Evolutionary conservation across 2,113 vertebrate species (phyloP).

Genomic region (Caranx ignobilis): DNA sequence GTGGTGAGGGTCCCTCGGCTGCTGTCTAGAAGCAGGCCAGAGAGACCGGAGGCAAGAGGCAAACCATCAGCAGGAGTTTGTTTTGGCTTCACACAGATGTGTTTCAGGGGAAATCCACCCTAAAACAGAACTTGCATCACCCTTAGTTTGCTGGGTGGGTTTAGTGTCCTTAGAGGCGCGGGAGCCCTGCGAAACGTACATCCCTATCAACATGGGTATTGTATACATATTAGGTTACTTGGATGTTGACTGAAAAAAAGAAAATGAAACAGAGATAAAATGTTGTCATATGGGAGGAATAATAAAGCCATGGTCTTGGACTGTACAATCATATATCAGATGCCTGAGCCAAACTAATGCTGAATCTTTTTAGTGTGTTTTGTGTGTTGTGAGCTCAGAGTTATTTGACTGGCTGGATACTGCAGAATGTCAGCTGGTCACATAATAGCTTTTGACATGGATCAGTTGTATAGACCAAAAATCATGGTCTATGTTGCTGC

Average conservation of each 20-base stretch:
- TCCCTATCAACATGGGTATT: conserved; percentile 10
- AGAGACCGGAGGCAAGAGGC: conserved; percentile 79
- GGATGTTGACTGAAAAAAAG: neutral
- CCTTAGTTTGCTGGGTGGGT: conserved; percentile 14
- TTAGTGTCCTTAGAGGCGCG: conserved; percentile 37
- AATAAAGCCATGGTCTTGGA: conserved; percentile 25
- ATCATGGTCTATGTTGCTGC: neutral
- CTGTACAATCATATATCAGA: conserved; percentile 1
- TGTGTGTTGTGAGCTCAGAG: neutral
- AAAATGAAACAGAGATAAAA: conserved; percentile 29
- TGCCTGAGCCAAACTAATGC: neutral
- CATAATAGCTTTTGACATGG: neutral
- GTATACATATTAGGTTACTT: neutral
- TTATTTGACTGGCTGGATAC: neutral
- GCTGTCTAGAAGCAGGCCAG: conserved; percentile 80
- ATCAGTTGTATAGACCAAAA: neutral
- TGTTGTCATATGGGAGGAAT: conserved; percentile 24
- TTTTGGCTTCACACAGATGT: conserved; percentile 73
- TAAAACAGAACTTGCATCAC: conserved; percentile 65
- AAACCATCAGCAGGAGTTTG: conserved; percentile 78
- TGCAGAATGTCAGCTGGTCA: neutral
- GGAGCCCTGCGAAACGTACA: conserved; percentile 35
- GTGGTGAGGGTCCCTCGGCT: conserved; percentile 74
- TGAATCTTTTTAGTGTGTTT: neutral
- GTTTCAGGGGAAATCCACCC: conserved; percentile 75